Percentiles rank a stretch among this genome's conserved stretches.
phyloP scores from a whole-genome alignment of 2,888 invertebrate species.

The Mythimna loreyi region DNA sequence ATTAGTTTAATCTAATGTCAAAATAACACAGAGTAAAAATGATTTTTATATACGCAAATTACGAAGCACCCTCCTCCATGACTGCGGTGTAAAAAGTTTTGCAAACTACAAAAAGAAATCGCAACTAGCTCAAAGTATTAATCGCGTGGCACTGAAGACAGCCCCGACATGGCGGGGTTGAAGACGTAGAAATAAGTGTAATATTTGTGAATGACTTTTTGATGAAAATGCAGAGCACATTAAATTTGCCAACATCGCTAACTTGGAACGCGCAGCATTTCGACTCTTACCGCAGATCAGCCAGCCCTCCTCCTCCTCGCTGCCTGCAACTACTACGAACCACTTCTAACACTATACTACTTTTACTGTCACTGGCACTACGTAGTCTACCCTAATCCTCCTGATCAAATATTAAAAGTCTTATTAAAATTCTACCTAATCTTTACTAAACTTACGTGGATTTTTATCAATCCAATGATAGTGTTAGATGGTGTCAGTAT shows the following conservation, averaged over 20 bases:
- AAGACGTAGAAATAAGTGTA: background rate
- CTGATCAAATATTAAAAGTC: background rate
- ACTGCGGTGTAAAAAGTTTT: too few species aligned
- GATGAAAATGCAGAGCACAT: slow-evolving; percentile 3
- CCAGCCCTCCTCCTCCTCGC: background rate
- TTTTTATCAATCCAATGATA: background rate
- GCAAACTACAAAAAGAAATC: background rate
- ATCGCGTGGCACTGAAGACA: slow-evolving; percentile 1
- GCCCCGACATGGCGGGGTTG: background rate
- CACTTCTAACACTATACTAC: background rate
- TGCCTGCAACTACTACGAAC: background rate
- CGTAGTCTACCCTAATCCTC: background rate
- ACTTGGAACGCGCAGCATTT: background rate
- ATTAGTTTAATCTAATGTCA: too few species aligned
- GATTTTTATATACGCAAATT: too few species aligned
- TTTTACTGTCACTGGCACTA: background rate
- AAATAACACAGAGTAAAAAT: background rate
- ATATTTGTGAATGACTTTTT: background rate
- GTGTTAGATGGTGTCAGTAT: background rate
- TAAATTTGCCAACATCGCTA: slow-evolving; percentile 5
- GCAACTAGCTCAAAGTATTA: background rate
- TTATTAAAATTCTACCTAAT: background rate
- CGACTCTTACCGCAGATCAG: background rate
- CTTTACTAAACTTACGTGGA: background rate
- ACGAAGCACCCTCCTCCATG: too few species aligned